Evolutionary conservation across 2,888 invertebrate species (phyloP).

Genomic region (Augiades crinisus): DNA sequence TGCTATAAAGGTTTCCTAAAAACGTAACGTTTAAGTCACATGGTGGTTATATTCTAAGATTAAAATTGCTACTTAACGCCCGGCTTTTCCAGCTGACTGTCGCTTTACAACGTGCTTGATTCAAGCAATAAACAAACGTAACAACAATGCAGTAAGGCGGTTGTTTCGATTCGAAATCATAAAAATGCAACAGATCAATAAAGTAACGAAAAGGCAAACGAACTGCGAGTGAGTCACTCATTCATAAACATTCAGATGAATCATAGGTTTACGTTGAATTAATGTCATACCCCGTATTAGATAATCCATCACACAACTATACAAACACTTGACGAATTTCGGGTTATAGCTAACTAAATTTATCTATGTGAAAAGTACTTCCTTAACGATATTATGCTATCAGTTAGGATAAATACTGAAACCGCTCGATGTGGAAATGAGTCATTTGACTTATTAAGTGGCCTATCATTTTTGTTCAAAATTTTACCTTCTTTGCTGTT

Average conservation of each 20-base stretch:
- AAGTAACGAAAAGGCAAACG: slow-evolving; percentile 48
- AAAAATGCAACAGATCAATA: slow-evolving; percentile 8
- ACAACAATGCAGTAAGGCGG: not conserved
- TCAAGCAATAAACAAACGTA: not conserved
- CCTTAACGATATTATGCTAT: too few relatives aligned
- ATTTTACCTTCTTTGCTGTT: too few relatives aligned
- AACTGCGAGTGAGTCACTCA: slow-evolving; percentile 64
- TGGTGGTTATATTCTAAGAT: not conserved
- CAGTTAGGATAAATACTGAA: too few relatives aligned
- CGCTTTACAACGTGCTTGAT: not conserved
- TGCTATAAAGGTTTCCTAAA: too few relatives aligned
- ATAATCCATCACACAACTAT: not conserved
- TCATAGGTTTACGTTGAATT: slow-evolving; percentile 39
- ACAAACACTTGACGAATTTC: not conserved
- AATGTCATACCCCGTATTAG: not conserved
- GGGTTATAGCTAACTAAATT: too few relatives aligned
- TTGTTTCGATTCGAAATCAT: slow-evolving; percentile 4
- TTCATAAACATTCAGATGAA: slow-evolving; percentile 54
- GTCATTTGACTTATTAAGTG: too few relatives aligned
- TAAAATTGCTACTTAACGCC: not conserved
- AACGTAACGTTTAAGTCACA: too few relatives aligned
- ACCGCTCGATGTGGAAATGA: too few relatives aligned
- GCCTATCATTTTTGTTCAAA: too few relatives aligned
- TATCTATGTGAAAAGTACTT: too few relatives aligned
- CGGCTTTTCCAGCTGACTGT: not conserved